Base-by-base conservation (phyloP, 2,888 invertebrate species). In the Parapristionchus giblindavisi region DNA sequence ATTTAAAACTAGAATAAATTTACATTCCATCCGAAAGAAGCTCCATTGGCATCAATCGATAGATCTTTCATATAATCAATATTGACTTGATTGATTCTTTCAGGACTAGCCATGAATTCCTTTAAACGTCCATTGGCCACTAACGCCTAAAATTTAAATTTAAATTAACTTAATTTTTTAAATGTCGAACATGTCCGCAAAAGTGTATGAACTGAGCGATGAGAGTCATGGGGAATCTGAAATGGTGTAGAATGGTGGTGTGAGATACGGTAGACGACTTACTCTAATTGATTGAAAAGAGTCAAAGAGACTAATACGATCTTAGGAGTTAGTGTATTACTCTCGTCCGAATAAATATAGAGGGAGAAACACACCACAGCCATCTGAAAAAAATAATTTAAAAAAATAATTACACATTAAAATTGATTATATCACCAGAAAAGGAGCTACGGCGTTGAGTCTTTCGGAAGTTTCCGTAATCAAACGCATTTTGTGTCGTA, bases 301-400 rank as follows among this genome's bases (percentile, higher is more conserved):
- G 85, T 79, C 36, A 85, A 76, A 0, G 84, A 83, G 32, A 85
- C 86, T 54, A 85, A 85, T 0, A 85, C 85, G n/a, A 86, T 76
- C 21, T 82, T 76, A 3, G 94, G 92, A 85, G 93, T 93, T 89
- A 95, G 90, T 80, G 92, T 89, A 89, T 94, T 92, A 84, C 91
- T 90, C 8, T 80, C 81, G 38, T 87, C 83, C 1, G 85, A 89
- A 85, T 93, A 89, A 83, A 94, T 91, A 90, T 92, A 95, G 78
- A 93, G 92, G 86, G 92, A 92, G 90, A 95, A 94, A 78, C 94
- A 93, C 83, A 92, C 90, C 89, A 94, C 90, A 80, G 93, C 92
- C 84, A 94, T 94, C 89, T 89, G 29, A 51, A 76, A 24, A 24
- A 43, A 43, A 17, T 43, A 8, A 43, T 43, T 14, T 14, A 8